Evolutionary conservation across 2,797 vertebrate species (phyloP).

Genomic region (Oreonectes daqikongensis): DNA sequence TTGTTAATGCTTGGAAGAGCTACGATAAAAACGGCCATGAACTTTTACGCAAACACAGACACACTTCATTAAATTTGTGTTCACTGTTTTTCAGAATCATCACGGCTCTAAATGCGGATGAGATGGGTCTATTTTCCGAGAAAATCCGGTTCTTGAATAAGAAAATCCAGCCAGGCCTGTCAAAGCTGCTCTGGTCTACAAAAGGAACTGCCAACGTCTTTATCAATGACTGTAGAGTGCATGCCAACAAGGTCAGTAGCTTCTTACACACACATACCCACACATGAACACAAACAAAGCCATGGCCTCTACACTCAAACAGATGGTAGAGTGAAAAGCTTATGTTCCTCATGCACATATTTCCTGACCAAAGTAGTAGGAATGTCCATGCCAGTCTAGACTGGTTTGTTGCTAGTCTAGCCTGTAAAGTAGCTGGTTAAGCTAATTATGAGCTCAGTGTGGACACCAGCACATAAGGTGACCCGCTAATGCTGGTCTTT

Average conservation of each 20-base stretch:
- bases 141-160: conserved; percentile 79
- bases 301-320: background rate
- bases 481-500: background rate
- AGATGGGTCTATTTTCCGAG: conserved; percentile 82
- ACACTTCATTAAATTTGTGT: conserved; percentile 6
- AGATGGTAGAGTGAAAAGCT: background rate
- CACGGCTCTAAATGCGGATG: conserved; percentile 75
- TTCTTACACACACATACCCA: conserved; percentile 10
- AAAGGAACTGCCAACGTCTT: conserved; percentile 77
- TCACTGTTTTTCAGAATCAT: conserved; percentile 76
- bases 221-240: conserved; percentile 81
- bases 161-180: conserved; percentile 84
- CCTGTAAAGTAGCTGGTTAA: too few species aligned
- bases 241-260: conserved; percentile 82
- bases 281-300: background rate
- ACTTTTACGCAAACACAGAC: background rate
- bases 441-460: background rate
- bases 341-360: background rate
- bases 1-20: background rate
- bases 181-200: conserved; percentile 82
- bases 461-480: background rate
- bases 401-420: too few species aligned
- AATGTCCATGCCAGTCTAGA: background rate
- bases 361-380: background rate
- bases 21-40: background rate